phyloP scores from a whole-genome alignment of 2,113 vertebrate genomes.

The Myrmecobius fasciatus region DNA sequence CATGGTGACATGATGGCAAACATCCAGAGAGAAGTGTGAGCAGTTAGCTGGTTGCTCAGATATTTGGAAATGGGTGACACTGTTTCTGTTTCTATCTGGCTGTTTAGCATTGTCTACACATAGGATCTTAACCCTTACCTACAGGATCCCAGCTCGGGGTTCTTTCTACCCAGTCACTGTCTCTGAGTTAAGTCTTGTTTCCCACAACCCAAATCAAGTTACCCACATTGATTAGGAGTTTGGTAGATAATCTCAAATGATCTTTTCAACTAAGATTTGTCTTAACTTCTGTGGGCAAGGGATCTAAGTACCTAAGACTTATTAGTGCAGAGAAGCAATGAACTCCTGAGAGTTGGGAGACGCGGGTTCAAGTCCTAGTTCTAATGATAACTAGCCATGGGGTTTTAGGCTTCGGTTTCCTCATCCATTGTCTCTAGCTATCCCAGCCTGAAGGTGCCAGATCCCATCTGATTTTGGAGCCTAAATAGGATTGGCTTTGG shows the following conservation, averaged over 20 bases:
- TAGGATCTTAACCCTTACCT: neutral
- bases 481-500: neutral
- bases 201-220: neutral
- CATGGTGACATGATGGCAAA: neutral
- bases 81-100: neutral
- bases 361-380: neutral
- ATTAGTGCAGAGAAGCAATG: neutral
- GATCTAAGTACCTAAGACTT: neutral
- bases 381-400: neutral
- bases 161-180: neutral
- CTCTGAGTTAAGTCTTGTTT: neutral
- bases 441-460: neutral
- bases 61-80: neutral
- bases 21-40: neutral
- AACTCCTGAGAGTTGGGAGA: neutral
- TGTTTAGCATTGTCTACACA: neutral
- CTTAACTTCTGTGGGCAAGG: neutral
- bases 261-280: neutral
- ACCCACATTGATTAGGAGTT: neutral
- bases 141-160: neutral
- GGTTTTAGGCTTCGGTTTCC: neutral
- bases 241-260: neutral
- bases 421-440: neutral
- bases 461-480: neutral
- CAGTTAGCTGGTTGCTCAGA: neutral